Evolutionary conservation across 2,797 vertebrate species (phyloP), one percentile per base, ranked within the genome.

Genomic region (Psittacula derbiana): DNA sequence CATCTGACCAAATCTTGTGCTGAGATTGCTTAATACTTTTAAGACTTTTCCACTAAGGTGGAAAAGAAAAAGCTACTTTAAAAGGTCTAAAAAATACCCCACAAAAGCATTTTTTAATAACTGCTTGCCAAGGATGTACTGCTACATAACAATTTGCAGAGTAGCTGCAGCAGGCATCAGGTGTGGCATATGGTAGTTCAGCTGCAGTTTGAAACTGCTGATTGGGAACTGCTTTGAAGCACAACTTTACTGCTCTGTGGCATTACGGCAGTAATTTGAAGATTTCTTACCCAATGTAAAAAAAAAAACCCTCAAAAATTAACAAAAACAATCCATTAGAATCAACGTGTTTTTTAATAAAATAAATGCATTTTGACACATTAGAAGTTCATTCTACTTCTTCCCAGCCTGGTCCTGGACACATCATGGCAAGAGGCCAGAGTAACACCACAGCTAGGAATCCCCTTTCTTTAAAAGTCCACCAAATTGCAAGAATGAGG

Each of bases 341-440:
- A 76, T 74, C 16, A 83, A 89, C 4, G 27, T 3, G 28, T 40
- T 86, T 46, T 91, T 92, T 52, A 73, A 64, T 20, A 55, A 52
- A 84, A 91, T n/a, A 88, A 84, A 93, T 14, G 5, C 4, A 62
- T 70, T 94, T 85, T 74, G 24, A 87, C 87, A 85, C 61, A 76
- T 74, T n/a, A 7, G 41, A 79, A 95, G 66, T 58, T 70, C 53
- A 81, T 95, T 92, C 91, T 88, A 66, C 67, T 97, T 96, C 82
- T 95, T 91, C 80, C 57, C 86, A 94, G 75, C 40, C 65, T 47
- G 65, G 13, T 21, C 65, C 76, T 84, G 62, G 72, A 13, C 21
- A 38, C 28, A 49, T 16, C 49, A 80, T 7, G 86, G 85, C 94
- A 95, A 87, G 60, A 80, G 69, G 87, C 76, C 93, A 89, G 81